phyloP scores from a whole-genome alignment of 2,113 vertebrate species.

The Butorides virescens region DNA sequence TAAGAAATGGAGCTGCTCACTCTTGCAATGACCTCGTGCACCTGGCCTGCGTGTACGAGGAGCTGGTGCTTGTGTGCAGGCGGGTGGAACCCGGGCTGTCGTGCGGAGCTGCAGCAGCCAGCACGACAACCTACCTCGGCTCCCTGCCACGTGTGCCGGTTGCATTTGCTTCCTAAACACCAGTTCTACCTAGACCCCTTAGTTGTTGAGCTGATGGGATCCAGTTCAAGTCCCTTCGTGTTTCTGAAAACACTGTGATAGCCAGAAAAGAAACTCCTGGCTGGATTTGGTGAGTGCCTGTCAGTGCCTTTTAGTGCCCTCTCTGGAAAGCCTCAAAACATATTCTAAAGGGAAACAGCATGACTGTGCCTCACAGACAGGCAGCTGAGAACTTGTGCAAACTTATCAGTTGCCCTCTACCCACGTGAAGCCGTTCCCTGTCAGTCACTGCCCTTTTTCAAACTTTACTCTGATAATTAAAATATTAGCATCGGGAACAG shows the following conservation, averaged over 20 bases:
- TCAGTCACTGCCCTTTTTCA: background rate
- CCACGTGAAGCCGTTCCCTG: background rate
- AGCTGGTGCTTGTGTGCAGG: background rate
- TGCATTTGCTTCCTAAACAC: background rate
- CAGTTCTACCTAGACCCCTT: background rate
- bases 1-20: background rate
- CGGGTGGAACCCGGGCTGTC: background rate
- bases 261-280: background rate
- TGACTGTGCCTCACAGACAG: background rate
- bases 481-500: background rate
- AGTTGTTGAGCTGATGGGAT: background rate
- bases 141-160: background rate
- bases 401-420: background rate
- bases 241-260: background rate
- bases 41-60: background rate
- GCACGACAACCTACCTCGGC: fast-evolving
- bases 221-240: background rate
- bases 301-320: background rate
- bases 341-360: background rate
- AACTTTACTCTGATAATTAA: conserved; percentile 24
- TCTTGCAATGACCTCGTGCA: background rate
- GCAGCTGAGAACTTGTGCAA: background rate
- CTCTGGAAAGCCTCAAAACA: background rate
- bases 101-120: background rate
- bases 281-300: background rate